Base-by-base conservation (phyloP, 2,888 invertebrate species). In the Cerastis rubricosa region DNA sequence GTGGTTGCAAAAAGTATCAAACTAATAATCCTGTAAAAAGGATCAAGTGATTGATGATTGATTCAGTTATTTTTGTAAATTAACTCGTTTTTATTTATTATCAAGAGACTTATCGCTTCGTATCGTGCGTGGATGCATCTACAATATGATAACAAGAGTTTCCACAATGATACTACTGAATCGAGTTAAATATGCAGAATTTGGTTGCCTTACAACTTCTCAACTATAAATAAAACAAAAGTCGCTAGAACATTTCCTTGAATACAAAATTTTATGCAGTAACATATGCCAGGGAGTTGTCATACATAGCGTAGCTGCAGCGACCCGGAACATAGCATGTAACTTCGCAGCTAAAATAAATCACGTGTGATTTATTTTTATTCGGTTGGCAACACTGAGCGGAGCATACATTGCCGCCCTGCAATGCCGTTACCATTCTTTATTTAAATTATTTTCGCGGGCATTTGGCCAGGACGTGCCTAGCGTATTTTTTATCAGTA, bases 311-410 rank as follows among this genome's bases (percentile, higher is more conserved):
- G 78, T 90, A 89, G 85, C 87, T 91, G 91, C 92, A 92, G 88
- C 89, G 89, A 86, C 84, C 90, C 89, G 90, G 89, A 91, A 92
- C 90, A 89, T 89, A 90, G 89, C 90, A 90, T 90, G 92, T 90
- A 91, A 94, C 93, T 91, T 90, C 90, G 91, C 89, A 88, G 91
- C 91, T 90, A 89, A 92, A 93, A 95, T 96, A 96, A 95, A 96
- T 96, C 96, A 95, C 93, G 87, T 87, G 92, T 96, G 96, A 96
- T 96, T 96, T 96, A 96, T 96, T 95, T 96, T 96, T 95, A 96
- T 96, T 95, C 93, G 93, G 93, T 92, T 94, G 94, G 94, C 94
- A 95, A 91, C 92, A 91, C 91, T 90, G 93, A 91, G 89, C 88
- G 88, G 86, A 86, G 89, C 89, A 91, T 90, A 91, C 88, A 90